Conservation (phyloP, 1,140 invertebrate genomes). For the Bombus vancouverensis region DNA sequence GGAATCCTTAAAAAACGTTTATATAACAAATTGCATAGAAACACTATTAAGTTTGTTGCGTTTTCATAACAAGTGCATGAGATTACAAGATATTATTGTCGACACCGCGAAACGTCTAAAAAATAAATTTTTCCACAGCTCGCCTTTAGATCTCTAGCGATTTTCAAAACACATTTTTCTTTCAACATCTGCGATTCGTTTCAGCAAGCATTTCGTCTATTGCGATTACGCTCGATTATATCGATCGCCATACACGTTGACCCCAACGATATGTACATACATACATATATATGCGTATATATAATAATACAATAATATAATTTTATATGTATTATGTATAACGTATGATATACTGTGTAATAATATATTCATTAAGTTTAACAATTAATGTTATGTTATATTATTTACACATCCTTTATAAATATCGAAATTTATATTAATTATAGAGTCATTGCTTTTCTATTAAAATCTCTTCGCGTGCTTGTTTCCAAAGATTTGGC, state of each 20-base stretch:
- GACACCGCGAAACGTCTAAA: conserved; percentile 31
- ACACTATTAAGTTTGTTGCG: conserved; percentile 42
- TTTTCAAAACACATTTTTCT: conserved; percentile 3
- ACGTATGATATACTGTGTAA: neutral
- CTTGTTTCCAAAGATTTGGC: conserved; percentile 9
- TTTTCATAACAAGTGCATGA: conserved; percentile 59
- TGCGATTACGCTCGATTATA: conserved; percentile 40
- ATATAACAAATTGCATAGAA: conserved; percentile 11
- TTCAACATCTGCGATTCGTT: neutral
- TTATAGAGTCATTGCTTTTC: conserved; percentile 20
- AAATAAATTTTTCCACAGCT: conserved; percentile 47
- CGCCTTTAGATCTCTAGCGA: conserved; percentile 18
- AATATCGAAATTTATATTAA: conserved; percentile 15
- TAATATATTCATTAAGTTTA: neutral
- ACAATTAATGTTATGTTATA: neutral
- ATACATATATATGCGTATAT: conserved; percentile 45
- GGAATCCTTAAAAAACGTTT: neutral
- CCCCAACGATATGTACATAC: conserved; percentile 42
- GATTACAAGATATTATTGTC: conserved; percentile 63
- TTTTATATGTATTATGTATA: neutral
- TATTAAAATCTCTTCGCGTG: conserved; percentile 39
- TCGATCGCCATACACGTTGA: conserved; percentile 39
- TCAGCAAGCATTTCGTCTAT: neutral
- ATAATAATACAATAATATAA: conserved; percentile 28
- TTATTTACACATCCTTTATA: conserved; percentile 29